phyloP scores from a whole-genome alignment of 64 coral and sea anemone species.

The Actinia equina region DNA sequence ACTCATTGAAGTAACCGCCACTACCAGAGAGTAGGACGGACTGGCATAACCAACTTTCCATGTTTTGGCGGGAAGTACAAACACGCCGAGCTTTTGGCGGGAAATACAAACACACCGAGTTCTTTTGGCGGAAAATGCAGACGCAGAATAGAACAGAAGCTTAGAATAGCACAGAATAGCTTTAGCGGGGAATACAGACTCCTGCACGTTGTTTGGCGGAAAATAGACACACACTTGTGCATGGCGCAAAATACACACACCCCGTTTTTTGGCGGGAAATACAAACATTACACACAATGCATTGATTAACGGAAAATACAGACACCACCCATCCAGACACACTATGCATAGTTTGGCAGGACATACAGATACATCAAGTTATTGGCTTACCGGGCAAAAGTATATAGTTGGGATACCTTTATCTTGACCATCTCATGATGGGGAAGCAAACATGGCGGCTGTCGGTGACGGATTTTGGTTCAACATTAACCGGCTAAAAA shows the following conservation, averaged over 20 bases:
- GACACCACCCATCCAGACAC: background rate
- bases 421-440: constrained; percentile 24
- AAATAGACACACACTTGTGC: too few species aligned
- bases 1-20: background rate
- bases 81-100: background rate
- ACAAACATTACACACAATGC: background rate
- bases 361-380: background rate
- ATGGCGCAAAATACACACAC: background rate
- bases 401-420: background rate
- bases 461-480: constrained; percentile 58
- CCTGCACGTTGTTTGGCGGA: background rate
- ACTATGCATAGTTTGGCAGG: background rate
- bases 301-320: background rate
- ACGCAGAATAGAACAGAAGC: too few species aligned
- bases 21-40: background rate
- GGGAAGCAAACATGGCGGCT: constrained; percentile 42
- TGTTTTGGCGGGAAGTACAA: background rate
- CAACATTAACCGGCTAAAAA: constrained; percentile 60
- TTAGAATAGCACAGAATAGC: background rate
- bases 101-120: background rate
- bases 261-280: background rate
- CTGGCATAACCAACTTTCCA: background rate
- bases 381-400: too few species aligned
- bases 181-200: background rate
- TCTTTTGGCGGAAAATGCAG: background rate